These are phyloP conservation scores for Sminthurides bifidus DNA, from an alignment of 1,140 invertebrate species.

Conservation along the genomic window DNA sequence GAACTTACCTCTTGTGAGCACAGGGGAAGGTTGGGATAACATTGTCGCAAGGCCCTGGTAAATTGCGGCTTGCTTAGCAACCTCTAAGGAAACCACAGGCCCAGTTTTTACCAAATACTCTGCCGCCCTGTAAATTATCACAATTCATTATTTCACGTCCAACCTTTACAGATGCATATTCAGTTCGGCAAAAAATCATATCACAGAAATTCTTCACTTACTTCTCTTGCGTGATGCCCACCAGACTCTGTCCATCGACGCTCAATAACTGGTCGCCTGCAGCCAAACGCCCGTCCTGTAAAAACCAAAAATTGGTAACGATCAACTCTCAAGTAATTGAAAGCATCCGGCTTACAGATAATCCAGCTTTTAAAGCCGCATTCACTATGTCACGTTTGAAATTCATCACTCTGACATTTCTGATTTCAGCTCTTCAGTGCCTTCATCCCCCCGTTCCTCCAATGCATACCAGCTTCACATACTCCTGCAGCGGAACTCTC, in stretches of 20 bases:
- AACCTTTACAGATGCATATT: too few relatives aligned
- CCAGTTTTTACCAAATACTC: conserved; percentile 90
- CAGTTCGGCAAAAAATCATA: not conserved
- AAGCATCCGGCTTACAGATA: too few relatives aligned
- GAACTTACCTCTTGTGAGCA: conserved; percentile 68
- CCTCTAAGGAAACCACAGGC: conserved; percentile 81
- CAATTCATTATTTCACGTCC: too few relatives aligned
- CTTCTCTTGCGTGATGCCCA: conserved; percentile 93
- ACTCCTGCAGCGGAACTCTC: too few relatives aligned
- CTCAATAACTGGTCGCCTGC: conserved; percentile 94
- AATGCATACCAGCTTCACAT: too few relatives aligned
- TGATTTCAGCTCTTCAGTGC: too few relatives aligned
- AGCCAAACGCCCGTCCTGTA: conserved; percentile 74
- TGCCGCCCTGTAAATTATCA: conserved; percentile 76
- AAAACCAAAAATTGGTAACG: conserved; percentile 26
- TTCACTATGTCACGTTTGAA: too few relatives aligned
- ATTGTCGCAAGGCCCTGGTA: conserved; percentile 90
- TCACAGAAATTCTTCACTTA: conserved; percentile 35
- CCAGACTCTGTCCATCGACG: conserved; percentile 91
- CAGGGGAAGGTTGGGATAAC: conserved; percentile 76
- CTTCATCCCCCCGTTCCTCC: too few relatives aligned
- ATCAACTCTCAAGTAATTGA: not conserved
- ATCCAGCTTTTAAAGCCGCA: too few relatives aligned
- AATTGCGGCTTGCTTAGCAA: conserved; percentile 93
- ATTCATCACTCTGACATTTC: too few relatives aligned